Evolutionary conservation across 2,113 vertebrate genomes (phyloP).

Genomic region (Protobothrops mucrosquamatus): DNA sequence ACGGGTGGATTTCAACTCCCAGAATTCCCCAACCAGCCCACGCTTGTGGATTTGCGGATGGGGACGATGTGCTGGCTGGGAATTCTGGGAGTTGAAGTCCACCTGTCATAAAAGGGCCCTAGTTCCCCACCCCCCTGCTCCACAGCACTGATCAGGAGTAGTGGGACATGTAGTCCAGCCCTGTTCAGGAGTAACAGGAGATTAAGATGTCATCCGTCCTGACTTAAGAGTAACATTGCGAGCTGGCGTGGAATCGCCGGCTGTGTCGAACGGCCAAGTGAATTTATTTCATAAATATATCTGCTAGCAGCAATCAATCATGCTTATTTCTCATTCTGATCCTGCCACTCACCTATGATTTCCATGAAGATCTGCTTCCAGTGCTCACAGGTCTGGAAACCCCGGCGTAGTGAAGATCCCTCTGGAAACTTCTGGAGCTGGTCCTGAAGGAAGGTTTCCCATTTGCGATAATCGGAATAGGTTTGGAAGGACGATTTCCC

Average conservation of each 20-base stretch:
- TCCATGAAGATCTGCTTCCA: constrained; percentile 99
- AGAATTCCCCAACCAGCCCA: too few species aligned
- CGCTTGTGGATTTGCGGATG: too few species aligned
- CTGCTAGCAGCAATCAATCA: neutral
- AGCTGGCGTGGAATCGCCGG: neutral
- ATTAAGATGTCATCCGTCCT: neutral
- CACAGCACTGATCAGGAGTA: neutral
- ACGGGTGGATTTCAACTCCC: too few species aligned
- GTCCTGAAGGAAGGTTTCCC: constrained; percentile 92
- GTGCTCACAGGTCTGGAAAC: constrained; percentile 98
- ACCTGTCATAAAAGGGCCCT: too few species aligned
- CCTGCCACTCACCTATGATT: constrained; percentile 80
- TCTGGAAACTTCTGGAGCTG: constrained; percentile 83
- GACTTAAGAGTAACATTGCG: neutral
- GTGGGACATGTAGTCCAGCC: too few species aligned
- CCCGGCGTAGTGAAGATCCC: constrained; percentile 79
- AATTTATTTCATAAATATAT: neutral
- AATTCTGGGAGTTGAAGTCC: too few species aligned
- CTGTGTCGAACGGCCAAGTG: neutral
- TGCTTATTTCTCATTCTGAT: neutral
- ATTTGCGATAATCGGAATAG: constrained; percentile 91
- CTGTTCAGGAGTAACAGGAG: neutral
- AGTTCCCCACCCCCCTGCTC: neutral
- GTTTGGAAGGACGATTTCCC: constrained; percentile 98
- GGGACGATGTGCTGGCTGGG: too few species aligned